Base-by-base conservation (phyloP, 2,113 vertebrate species). In the Microcebus griseorufus region DNA sequence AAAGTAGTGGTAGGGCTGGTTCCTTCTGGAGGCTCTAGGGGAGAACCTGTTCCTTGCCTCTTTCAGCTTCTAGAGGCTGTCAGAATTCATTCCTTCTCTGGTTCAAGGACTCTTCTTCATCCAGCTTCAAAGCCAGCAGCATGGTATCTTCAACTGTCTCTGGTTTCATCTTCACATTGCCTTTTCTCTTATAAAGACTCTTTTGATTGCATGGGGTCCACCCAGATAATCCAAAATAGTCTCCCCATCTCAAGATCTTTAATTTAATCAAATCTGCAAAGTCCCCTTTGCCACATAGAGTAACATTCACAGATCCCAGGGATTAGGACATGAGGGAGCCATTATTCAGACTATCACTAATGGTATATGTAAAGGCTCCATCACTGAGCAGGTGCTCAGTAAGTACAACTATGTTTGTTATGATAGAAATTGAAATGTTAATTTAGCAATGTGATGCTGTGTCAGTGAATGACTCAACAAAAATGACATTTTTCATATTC, bases 401-500 rank as follows among this genome's bases (percentile, higher is more conserved):
- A 93, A 85, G 58, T 16, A 95, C 13, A 83, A 86, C 14, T 51
- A 37, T 76, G 18, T 39, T 86, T 62, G 79, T 62, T 84, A 69
- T 22, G 29, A n/a, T 64, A 94, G 67, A n/a, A 88, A 5, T 13
- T n/a, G 70, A 88, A 60, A 88, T 55, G 45, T 65, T 86, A 96
- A 72, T 78, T 81, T 64, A 94, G 87, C 27, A 82, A 12, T 25
- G 11, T 69, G 32, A 81, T 83, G 80, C 37, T 91, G 6, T 64
- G 48, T 76, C 81, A 93, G 27, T 32, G 32, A 96, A 62, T 72
- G 70, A 72, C 32, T 87, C 62, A 85, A 34, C 64, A 75, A 82
- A 90, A 90, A 91, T 51, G 45, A 39, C 20, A 83, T 93, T 93
- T 92, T 94, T 58, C 29, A 93, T 55, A 72, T 58, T 85, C 69